Base-by-base conservation (phyloP, 2,113 vertebrate genomes). In the Triplophysa rosa region DNA sequence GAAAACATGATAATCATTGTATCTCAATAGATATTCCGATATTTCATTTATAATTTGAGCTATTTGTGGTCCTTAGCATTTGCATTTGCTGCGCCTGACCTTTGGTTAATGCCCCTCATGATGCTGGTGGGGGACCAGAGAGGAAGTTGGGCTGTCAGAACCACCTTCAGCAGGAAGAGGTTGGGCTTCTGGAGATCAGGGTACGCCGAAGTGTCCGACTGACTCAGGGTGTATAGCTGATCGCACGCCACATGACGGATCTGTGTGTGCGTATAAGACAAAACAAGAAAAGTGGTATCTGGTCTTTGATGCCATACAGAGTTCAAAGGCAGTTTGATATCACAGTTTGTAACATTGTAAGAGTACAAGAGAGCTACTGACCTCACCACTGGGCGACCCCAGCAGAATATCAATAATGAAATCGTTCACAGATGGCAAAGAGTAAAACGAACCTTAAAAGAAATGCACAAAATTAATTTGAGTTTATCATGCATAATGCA, bases 61-160 rank as follows among this genome's bases (percentile, higher is more conserved):
- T 16, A 49, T 68, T 26, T 17, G 67, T 12, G 13, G 21, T 9
- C 5, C 19, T 66, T 21, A 45, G 42, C 67, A 17, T 64, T 17
- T 45, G 21, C 61, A 19, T 66, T 14, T 62, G 8, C 1, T 29
- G 37, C 17, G 26, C 29, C 29, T 9, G 85, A 96, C 98, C 98
- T 97, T 90, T 98, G 96, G 89, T 99, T 98, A 89, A 98, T 91
- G 52, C 98, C 98, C 87, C 98, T 96, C 97, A 99, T 98, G 68
- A 99, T 95, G 75, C 97, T 98, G 23, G 98, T 98, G 5, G 98
- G 97, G 81, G 96, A 98, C 98, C 98, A 99, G 21, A 99, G 91
- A 0, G 98, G 97, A 82, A 99, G 94, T 88, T 99, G 98, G 14
- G 98, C 96, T 0, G 95, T 95, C 8, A 99, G 94, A 78, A 99